Conservation (phyloP, 2,888 invertebrate species). For the Drosophila niveifrons region DNA sequence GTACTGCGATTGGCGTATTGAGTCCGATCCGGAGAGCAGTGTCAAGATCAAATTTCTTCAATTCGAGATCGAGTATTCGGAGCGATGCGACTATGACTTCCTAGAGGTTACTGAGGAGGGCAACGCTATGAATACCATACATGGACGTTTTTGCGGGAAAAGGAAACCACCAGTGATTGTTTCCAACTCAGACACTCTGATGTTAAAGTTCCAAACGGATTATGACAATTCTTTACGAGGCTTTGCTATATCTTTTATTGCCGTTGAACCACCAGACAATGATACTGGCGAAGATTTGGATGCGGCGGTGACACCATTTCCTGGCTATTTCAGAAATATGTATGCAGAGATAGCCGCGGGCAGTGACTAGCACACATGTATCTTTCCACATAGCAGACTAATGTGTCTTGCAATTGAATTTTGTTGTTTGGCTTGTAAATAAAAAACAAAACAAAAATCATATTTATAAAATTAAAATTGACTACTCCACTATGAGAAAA, state of each 20-base stretch:
- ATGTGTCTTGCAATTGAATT: conserved; percentile 28
- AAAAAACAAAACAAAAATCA: neutral
- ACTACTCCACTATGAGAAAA: no score
- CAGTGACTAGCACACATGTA: conserved; percentile 23
- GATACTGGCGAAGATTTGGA: conserved; percentile 81
- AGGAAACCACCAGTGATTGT: conserved; percentile 93
- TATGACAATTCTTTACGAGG: conserved; percentile 96
- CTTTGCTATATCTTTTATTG: conserved; percentile 94
- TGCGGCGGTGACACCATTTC: conserved; percentile 83
- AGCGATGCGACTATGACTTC: conserved; percentile 96
- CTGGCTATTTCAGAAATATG: conserved; percentile 84
- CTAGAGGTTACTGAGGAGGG: conserved; percentile 95
- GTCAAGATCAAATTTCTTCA: conserved; percentile 94
- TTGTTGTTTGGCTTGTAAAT: conserved; percentile 61
- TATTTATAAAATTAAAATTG: conserved; percentile 1
- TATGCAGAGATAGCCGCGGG: conserved; percentile 61
- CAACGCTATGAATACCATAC: conserved; percentile 87
- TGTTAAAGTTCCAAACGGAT: conserved; percentile 95
- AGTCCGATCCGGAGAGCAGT: conserved; percentile 92
- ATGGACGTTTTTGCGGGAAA: conserved; percentile 95
- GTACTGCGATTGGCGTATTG: conserved; percentile 98
- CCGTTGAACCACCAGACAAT: conserved; percentile 88
- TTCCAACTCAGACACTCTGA: conserved; percentile 94
- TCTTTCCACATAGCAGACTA: conserved; percentile 49
- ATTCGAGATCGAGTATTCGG: conserved; percentile 91